A percentile compares a stretch with the other conserved stretches of the same genome.
Conservation (phyloP, 2,888 invertebrate genomes). For the Sialis lutaria region DNA sequence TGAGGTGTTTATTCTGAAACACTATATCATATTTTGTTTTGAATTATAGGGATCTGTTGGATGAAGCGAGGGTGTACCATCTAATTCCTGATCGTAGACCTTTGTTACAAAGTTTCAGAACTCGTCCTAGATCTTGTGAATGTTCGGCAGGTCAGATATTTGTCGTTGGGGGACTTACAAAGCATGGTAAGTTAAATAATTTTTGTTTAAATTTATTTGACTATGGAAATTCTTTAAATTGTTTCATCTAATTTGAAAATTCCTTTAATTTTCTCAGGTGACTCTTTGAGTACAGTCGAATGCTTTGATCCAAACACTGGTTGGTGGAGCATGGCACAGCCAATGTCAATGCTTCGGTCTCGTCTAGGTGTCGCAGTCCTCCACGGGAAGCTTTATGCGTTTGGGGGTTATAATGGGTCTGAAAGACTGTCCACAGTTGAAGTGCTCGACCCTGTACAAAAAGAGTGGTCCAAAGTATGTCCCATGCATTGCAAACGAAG, state of each 20-base stretch:
- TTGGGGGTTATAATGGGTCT: slow-evolving; percentile 72
- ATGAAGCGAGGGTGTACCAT: slow-evolving; percentile 78
- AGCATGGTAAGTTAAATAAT: slow-evolving; percentile 35
- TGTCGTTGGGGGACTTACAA: slow-evolving; percentile 72
- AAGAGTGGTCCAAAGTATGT: slow-evolving; percentile 59
- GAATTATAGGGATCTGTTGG: slow-evolving; percentile 49
- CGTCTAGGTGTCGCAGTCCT: slow-evolving; percentile 73
- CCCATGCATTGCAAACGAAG: slow-evolving; percentile 67
- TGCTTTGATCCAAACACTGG: slow-evolving; percentile 55
- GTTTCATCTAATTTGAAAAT: not conserved
- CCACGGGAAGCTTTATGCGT: slow-evolving; percentile 58
- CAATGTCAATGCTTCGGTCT: slow-evolving; percentile 71
- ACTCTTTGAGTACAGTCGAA: slow-evolving; percentile 71
- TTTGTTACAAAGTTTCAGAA: slow-evolving; percentile 58
- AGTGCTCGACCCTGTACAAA: slow-evolving; percentile 56
- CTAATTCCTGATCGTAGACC: slow-evolving; percentile 68
- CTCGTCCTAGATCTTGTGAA: slow-evolving; percentile 57
- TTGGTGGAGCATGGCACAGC: slow-evolving; percentile 59
- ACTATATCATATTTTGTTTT: too few relatives aligned
- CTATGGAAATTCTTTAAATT: not conserved
- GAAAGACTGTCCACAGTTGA: slow-evolving; percentile 72
- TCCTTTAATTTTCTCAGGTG: slow-evolving; percentile 27
- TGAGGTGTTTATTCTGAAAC: too few relatives aligned
- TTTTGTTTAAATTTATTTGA: too few relatives aligned
- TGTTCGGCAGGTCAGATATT: slow-evolving; percentile 63